These are phyloP conservation scores for Lithophane ornitopus DNA, from an alignment of 2,888 invertebrate genomes.

Conservation along the genomic window DNA sequence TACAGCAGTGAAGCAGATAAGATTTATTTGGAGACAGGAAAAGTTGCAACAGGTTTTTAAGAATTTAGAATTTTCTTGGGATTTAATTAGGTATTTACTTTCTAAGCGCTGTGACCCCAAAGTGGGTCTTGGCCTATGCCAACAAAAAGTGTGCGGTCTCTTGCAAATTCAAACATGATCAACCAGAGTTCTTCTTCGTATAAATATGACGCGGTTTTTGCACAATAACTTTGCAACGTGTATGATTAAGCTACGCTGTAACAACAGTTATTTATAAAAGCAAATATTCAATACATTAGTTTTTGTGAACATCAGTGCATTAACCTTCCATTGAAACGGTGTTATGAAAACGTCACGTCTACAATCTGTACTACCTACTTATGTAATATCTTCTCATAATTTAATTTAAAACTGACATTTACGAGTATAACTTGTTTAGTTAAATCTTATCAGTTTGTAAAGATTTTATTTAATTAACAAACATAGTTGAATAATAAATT, in stretches of 20 bases:
- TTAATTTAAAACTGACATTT: constrained; percentile 54
- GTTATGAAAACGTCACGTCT: constrained; percentile 51
- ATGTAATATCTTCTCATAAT: constrained; percentile 39
- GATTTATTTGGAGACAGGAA: constrained; percentile 25
- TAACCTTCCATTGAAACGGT: constrained; percentile 51
- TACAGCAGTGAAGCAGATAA: constrained; percentile 43
- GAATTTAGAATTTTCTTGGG: constrained; percentile 1
- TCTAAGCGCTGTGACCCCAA: constrained; percentile 42
- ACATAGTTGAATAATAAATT: constrained; percentile 53
- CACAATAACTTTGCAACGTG: constrained; percentile 27
- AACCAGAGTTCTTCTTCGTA: neutral
- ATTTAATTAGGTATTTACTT: constrained; percentile 42
- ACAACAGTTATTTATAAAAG: constrained; percentile 41
- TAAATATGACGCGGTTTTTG: constrained; percentile 22
- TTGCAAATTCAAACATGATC: constrained; percentile 17
- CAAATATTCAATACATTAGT: constrained; percentile 45
- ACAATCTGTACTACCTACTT: constrained; percentile 20
- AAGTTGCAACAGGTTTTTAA: neutral
- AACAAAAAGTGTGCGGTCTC: constrained; percentile 15
- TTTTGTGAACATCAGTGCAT: constrained; percentile 52
- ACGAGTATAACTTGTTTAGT: constrained; percentile 33
- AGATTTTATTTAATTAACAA: constrained; percentile 55
- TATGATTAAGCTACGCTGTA: constrained; percentile 31
- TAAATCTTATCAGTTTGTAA: constrained; percentile 49
- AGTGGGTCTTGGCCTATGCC: constrained; percentile 28